Evolutionary conservation across 64 coral and sea anemone genomes (phyloP), one percentile per base, ranked within the genome.

Genomic region (Pocillopora damicornis): DNA sequence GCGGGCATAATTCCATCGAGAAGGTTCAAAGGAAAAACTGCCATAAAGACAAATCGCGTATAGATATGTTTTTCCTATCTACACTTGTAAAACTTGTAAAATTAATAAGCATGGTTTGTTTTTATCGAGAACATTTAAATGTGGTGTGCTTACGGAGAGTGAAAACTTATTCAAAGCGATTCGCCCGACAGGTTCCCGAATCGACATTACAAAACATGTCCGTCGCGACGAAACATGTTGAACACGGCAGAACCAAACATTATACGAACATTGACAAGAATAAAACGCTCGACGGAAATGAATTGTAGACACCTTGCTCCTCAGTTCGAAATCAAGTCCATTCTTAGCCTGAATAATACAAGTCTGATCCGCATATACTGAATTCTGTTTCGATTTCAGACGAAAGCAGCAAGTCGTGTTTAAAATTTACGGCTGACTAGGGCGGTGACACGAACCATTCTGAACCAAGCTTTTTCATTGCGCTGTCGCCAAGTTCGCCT

Each of bases 351-450:
- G 78, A 67, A 73, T 71, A 72, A 42, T 57, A n/a, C 42, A 5
- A 85, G 35, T 25, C 37, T 51, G 57, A 14, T 7, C 0, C 14
- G 12, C 37, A 85, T 42, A 22, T 20, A n/a, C 38, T 51, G 22
- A 73, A 73, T 72, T 58, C 63, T 14, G 62, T 85, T 72, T 72
- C 65, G 38, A 73, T 20, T 56, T 56, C 37, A 58, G 15, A 37
- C 18, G 72, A 85, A 85, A 68, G 11, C 61, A 58, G 42, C 63
- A 58, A 67, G n/a, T 63, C 60, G 22, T 51, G 18, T 85, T 85
- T 22, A 85, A 85, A 71, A 71, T 63, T 85, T 85, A 85, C 81
- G 65, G 68, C 63, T 85, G 57, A 69, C 67, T 11, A 85, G 68
- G 81, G 81, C 63, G 63, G 79, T 85, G 72, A 85, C 81, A 51